Base-by-base conservation (phyloP, 2,888 invertebrate species). In the Tetranychus piercei region DNA sequence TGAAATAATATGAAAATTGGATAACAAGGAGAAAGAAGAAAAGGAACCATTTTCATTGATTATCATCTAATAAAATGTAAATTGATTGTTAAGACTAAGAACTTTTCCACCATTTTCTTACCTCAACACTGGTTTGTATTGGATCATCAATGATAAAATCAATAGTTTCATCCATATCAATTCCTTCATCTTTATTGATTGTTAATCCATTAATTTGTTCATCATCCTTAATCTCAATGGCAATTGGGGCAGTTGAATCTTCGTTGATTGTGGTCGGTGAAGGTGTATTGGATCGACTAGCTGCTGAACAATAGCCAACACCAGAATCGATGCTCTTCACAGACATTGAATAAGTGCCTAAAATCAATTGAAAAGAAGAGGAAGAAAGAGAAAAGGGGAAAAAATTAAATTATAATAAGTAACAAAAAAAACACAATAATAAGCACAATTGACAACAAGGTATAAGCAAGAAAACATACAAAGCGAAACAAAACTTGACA, bases 131-230 rank as follows among this genome's bases (percentile, higher is more conserved):
- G n/a, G 69, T 23, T 22, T 67, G 20, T 22, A 67, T 67, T n/a
- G 67, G 20, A 69, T 69, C 69, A 69, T 69, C 69, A 23, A 69
- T 23, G 11, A 69, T 23, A 69, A 69, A 69, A 69, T 69, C 69
- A 23, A 69, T 69, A 11, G 69, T 69, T 23, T 69, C 69, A 69
- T 69, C 69, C 69, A 69, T 69, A 23, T 69, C 69, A 11, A 69
- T 69, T 23, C 69, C 69, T 23, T 69, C 69, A 69, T 69, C 69
- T 22, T 69, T 69, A 23, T 69, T 55, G 15, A 55, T 55, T 15
- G 55, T 55, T 55, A 55, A 55, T 55, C 55, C 55, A 55, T 55
- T 55, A 55, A 55, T 55, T 55, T 55, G 55, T 15, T 55, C 15
- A 55, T 55, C 15, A 55, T 55, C 22, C 18, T 22, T 22, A 67